These are phyloP conservation scores for Parotia lawesii DNA, from an alignment of 2,113 vertebrate genomes.

Conservation along the genomic window DNA sequence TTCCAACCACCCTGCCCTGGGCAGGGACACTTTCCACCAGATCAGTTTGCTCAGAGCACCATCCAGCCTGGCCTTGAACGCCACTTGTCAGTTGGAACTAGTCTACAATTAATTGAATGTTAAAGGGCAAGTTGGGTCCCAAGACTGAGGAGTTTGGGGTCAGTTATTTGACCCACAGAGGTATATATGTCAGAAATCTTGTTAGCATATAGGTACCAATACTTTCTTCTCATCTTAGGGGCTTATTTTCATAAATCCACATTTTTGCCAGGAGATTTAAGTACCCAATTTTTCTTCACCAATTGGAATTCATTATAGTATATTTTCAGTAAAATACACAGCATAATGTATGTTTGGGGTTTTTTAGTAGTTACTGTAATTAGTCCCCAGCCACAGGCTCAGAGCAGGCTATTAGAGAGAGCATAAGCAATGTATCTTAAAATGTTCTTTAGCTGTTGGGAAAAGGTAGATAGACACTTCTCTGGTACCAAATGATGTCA, in stretches of 20 bases:
- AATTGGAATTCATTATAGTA: not conserved
- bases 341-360: not conserved
- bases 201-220: not conserved
- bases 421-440: not conserved
- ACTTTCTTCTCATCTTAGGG: not conserved
- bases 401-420: not conserved
- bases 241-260: not conserved
- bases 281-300: not conserved
- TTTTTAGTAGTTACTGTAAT: conserved; percentile 75
- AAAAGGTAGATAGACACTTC: not conserved
- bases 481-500: not conserved
- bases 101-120: not conserved
- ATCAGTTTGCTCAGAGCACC: not conserved
- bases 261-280: conserved; percentile 6
- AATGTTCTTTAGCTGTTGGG: conserved; percentile 7
- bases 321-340: conserved; percentile 25
- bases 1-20: not conserved
- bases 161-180: not conserved
- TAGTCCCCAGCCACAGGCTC: conserved; percentile 70
- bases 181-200: not conserved
- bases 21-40: not conserved
- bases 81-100: not conserved
- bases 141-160: not conserved
- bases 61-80: not conserved
- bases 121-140: not conserved